These are phyloP conservation scores for Eulemur albifrons DNA, from an alignment of 2,797 vertebrate genomes.

Conservation along the genomic window DNA sequence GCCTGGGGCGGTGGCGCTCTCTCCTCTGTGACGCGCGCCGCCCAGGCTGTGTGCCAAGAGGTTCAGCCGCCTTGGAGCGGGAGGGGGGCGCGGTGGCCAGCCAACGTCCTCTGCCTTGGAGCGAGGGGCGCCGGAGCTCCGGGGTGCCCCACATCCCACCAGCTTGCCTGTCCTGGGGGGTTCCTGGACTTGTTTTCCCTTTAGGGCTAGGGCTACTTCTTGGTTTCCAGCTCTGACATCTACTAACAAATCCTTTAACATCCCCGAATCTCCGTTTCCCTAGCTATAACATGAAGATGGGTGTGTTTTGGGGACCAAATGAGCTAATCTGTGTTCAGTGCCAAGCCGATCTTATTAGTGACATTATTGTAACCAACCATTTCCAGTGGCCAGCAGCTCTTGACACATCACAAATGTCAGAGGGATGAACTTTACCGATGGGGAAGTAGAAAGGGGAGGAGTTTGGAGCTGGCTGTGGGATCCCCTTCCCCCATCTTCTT, in stretches of 20 bases:
- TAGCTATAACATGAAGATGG: not conserved
- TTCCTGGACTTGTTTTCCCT: not conserved
- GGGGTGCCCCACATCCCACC: rapidly evolving
- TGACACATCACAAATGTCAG: no score
- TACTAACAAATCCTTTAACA: not conserved
- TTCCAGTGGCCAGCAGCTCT: not conserved
- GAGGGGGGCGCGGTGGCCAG: not conserved
- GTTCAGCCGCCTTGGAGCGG: not conserved
- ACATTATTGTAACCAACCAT: not conserved
- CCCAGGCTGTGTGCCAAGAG: not conserved
- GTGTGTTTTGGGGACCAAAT: not conserved
- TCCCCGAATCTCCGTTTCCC: not conserved
- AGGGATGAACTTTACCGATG: not conserved
- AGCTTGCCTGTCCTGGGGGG: not conserved
- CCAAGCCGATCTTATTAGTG: not conserved
- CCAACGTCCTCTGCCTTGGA: rapidly evolving
- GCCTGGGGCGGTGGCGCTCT: not conserved
- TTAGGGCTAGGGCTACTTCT: not conserved
- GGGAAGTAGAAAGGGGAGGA: rapidly evolving
- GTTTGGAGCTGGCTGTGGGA: not conserved
- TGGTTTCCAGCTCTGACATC: not conserved
- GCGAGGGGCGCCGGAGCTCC: not conserved
- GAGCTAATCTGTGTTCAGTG: not conserved
- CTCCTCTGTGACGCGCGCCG: rapidly evolving
- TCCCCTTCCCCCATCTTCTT: not conserved